phyloP scores from a whole-genome alignment of 2,888 invertebrate genomes.

The Glyphotaelius pellucidus region DNA sequence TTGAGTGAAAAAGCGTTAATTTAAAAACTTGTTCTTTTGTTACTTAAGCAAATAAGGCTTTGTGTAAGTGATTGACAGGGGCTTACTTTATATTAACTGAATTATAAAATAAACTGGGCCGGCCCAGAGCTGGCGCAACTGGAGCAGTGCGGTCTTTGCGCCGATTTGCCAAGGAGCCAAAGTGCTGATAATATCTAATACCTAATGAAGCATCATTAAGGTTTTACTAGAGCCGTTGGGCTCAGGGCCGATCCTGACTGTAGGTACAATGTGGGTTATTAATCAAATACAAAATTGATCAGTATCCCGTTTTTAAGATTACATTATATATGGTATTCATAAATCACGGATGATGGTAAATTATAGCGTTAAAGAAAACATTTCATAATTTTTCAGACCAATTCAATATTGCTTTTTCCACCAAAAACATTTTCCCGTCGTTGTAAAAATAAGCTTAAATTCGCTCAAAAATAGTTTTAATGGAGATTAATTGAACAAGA shows the following conservation, averaged over 20 bases:
- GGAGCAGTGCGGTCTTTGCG: no score
- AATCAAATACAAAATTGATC: neutral
- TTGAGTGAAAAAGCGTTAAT: slow-evolving; percentile 29
- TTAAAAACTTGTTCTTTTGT: neutral
- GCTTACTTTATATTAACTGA: neutral
- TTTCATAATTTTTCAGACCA: no score
- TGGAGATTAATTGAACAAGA: no score
- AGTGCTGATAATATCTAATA: no score
- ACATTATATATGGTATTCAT: neutral
- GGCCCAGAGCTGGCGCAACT: no score
- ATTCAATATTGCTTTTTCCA: no score
- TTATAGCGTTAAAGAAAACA: neutral
- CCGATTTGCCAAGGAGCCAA: no score
- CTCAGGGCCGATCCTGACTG: no score
- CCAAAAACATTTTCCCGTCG: no score
- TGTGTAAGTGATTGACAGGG: slow-evolving; percentile 32
- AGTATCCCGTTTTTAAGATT: neutral
- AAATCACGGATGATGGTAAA: neutral
- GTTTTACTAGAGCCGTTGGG: no score
- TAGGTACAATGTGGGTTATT: neutral
- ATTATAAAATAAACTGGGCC: neutral
- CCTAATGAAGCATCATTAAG: no score
- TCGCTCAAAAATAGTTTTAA: neutral
- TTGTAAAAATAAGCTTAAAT: no score
- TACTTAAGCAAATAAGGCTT: slow-evolving; percentile 7